These are phyloP conservation scores for Caenorhabditis elegans DNA, from an alignment of 1,140 invertebrate genomes.

Conservation along the genomic window WBcel235 BX284606.5:14000001-14000500, in stretches of 20 bases:
- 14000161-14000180: too few species aligned
- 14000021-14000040: too few species aligned
- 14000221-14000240: background rate
- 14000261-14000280: background rate
- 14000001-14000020: too few species aligned
- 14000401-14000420: conserved; percentile 10
- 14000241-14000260: background rate
- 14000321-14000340: background rate
- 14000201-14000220: too few species aligned
- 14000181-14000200: too few species aligned
- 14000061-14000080: too few species aligned
- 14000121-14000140: too few species aligned
- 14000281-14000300: conserved; percentile 1
- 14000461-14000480: conserved; percentile 1
- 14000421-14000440: conserved; percentile 14
- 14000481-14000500: background rate
- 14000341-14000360: conserved; percentile 1
- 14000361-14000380: background rate
- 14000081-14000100: too few species aligned
- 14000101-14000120: too few species aligned
- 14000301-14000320: background rate
- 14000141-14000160: too few species aligned
- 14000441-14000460: background rate
- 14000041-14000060: too few species aligned
- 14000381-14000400: background rate